Evolutionary conservation across 2,113 vertebrate genomes (phyloP).

Genomic region (Canis aureus): DNA sequence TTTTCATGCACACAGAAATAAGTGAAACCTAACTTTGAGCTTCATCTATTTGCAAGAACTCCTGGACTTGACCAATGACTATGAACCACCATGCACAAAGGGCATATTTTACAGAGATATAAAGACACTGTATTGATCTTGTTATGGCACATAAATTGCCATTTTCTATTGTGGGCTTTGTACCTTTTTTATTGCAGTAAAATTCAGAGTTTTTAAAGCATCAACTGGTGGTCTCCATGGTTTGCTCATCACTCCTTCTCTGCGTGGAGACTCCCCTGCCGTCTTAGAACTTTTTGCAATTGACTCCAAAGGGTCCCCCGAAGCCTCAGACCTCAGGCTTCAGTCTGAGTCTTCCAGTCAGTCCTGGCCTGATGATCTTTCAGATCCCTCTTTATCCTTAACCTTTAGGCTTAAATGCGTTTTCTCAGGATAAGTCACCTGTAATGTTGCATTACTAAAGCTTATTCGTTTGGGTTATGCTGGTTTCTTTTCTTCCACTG

Average conservation of each 20-base stretch:
- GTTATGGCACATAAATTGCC: background rate
- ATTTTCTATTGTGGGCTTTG: background rate
- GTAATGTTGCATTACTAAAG: background rate
- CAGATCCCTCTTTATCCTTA: slow-evolving; percentile 12
- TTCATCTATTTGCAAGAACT: background rate
- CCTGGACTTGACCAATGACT: background rate
- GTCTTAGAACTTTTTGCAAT: background rate
- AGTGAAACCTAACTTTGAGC: background rate
- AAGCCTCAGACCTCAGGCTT: background rate
- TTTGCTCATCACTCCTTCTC: background rate
- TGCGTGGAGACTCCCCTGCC: accelerated
- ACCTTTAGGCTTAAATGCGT: background rate
- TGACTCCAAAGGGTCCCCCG: background rate
- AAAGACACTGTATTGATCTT: background rate
- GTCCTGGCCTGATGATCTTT: background rate
- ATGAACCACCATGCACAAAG: background rate
- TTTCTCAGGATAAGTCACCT: slow-evolving; percentile 50
- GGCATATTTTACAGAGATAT: background rate
- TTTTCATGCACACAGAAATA: background rate
- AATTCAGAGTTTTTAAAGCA: background rate
- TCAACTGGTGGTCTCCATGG: background rate
- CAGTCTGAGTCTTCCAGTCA: background rate
- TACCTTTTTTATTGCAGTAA: background rate
- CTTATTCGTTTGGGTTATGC: background rate
- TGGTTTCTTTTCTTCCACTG: background rate